These are phyloP conservation scores for Gambelia wislizenii DNA, from an alignment of 2,797 vertebrate species.

Conservation along the genomic window DNA sequence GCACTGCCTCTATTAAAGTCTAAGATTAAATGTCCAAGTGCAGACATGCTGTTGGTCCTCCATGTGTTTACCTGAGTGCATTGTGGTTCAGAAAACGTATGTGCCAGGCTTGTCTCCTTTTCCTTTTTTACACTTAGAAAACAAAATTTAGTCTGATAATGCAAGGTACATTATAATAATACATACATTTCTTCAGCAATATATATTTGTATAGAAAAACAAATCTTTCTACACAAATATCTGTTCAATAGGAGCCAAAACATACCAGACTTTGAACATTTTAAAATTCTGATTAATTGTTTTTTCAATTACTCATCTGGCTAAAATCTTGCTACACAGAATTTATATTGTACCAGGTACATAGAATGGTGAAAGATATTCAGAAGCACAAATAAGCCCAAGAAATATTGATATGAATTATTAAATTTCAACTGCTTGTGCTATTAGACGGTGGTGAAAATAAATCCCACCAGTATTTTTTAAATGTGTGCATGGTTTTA, in stretches of 20 bases:
- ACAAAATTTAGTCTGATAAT: not conserved
- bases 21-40: not conserved
- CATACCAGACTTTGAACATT: not conserved
- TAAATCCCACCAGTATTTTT: too few relatives aligned
- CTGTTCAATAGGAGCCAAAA: constrained; percentile 41
- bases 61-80: not conserved
- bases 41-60: constrained; percentile 5
- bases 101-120: not conserved
- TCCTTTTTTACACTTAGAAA: not conserved
- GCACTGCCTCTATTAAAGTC: constrained; percentile 34
- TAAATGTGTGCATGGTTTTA: too few relatives aligned
- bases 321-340: too few relatives aligned
- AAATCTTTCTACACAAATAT: constrained; percentile 29
- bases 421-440: not conserved
- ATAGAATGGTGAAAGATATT: not conserved
- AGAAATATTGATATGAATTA: not conserved
- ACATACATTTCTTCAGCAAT: not conserved
- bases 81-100: not conserved
- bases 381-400: too few relatives aligned
- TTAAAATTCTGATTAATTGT: too few relatives aligned
- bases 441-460: too few relatives aligned
- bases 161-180: not conserved
- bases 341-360: too few relatives aligned
- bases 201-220: not conserved
- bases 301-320: too few relatives aligned